phyloP scores from a whole-genome alignment of 2,797 vertebrate genomes.

The Nannoperca australis region DNA sequence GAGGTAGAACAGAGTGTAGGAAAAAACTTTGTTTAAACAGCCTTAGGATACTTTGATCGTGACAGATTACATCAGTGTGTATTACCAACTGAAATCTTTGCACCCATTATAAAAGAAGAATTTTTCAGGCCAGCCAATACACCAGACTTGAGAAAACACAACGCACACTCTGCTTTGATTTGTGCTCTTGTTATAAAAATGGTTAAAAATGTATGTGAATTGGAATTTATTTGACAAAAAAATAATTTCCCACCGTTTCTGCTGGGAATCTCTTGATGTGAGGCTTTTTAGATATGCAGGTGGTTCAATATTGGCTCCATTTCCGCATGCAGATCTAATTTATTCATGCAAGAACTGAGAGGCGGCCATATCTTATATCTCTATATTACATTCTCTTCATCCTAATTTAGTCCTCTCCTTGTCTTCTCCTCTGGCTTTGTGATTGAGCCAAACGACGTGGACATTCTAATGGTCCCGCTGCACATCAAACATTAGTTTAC shows the following conservation, averaged over 20 bases:
- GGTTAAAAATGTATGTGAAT: conserved; percentile 43
- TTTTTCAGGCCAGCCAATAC: background rate
- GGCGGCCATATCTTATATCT: conserved; percentile 1
- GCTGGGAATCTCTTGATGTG: conserved; percentile 12
- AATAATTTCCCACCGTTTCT: conserved; percentile 28
- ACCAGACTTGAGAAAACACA: conserved; percentile 19
- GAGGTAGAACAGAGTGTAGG: background rate
- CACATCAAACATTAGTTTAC: conserved; percentile 31
- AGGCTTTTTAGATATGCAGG: conserved; percentile 38
- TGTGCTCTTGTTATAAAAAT: conserved; percentile 34
- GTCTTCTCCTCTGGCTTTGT: conserved; percentile 9
- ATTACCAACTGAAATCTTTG: conserved; percentile 28
- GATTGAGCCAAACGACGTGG: conserved; percentile 16
- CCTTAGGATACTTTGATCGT: conserved; percentile 44
- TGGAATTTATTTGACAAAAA: conserved; percentile 35
- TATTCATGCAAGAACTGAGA: conserved; percentile 30
- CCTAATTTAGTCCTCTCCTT: conserved; percentile 17
- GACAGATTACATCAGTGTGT: conserved; percentile 37
- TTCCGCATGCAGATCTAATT: conserved; percentile 30
- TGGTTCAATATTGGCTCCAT: conserved; percentile 22
- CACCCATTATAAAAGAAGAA: conserved; percentile 28
- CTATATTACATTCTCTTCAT: conserved; percentile 29
- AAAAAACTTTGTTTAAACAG: conserved; percentile 32
- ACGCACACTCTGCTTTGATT: conserved; percentile 34
- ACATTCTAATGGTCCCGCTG: conserved; percentile 17